phyloP scores from a whole-genome alignment of 2,797 vertebrate genomes.

The Eospalax fontanierii region DNA sequence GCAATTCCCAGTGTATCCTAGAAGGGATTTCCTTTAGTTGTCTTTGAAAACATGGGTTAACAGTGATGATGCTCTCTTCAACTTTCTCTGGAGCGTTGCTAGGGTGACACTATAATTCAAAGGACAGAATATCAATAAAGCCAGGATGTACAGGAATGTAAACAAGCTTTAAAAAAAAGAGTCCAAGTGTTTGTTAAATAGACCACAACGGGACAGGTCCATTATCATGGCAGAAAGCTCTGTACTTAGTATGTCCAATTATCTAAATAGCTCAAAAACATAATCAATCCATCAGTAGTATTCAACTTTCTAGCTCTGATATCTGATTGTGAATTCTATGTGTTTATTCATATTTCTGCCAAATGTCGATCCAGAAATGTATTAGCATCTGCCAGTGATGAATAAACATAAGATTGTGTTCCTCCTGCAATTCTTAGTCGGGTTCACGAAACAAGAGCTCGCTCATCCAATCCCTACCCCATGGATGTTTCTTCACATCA shows the following conservation, averaged over 20 bases:
- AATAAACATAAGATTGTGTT: slow-evolving; percentile 78
- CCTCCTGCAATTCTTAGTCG: slow-evolving; percentile 62
- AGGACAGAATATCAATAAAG: slow-evolving; percentile 90
- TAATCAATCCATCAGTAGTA: slow-evolving; percentile 89
- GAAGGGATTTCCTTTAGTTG: slow-evolving; percentile 53
- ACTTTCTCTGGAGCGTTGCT: slow-evolving; percentile 82
- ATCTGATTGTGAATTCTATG: slow-evolving; percentile 85
- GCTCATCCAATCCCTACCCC: not conserved
- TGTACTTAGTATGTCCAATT: slow-evolving; percentile 89
- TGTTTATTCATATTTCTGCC: slow-evolving; percentile 85
- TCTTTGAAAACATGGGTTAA: slow-evolving; percentile 74
- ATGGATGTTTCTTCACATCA: slow-evolving; percentile 21
- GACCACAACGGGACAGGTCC: slow-evolving; percentile 88
- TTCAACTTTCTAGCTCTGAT: slow-evolving; percentile 84
- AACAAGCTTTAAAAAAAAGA: slow-evolving; percentile 87
- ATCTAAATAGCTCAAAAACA: slow-evolving; percentile 89
- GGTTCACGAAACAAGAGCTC: slow-evolving; percentile 44
- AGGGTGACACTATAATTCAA: slow-evolving; percentile 85
- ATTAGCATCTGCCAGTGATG: slow-evolving; percentile 82
- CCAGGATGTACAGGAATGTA: slow-evolving; percentile 87
- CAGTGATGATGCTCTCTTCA: slow-evolving; percentile 81
- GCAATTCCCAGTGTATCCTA: not conserved
- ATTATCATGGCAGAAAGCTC: slow-evolving; percentile 89
- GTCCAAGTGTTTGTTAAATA: slow-evolving; percentile 89
- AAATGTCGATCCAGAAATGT: slow-evolving; percentile 85